A percentile compares a stretch with the other conserved stretches of the same genome.
phyloP scores from a whole-genome alignment of 35 echinoderm and acorn worm genomes.

The Ophioderma brevispina region DNA sequence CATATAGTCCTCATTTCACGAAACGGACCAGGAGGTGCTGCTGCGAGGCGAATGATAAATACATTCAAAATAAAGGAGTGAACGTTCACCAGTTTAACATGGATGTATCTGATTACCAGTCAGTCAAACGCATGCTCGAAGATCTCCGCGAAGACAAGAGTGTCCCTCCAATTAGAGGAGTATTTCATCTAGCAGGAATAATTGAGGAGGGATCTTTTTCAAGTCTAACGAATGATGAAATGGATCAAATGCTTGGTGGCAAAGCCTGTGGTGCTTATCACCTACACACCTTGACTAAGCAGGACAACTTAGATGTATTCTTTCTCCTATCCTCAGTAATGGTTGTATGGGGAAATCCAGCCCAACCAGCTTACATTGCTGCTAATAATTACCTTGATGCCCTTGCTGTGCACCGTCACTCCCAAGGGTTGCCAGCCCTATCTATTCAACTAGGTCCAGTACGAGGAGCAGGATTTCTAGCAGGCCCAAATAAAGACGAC shows the following conservation, averaged over 20 bases:
- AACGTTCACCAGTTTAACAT: constrained; percentile 39
- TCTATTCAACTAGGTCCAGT: constrained; percentile 69
- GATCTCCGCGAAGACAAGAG: constrained; percentile 14
- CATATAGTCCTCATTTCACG: constrained; percentile 66
- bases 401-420: constrained; percentile 27
- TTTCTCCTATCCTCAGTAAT: constrained; percentile 49
- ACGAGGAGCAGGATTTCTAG: constrained; percentile 51
- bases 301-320: constrained; percentile 63
- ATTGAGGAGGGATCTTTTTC: constrained; percentile 30
- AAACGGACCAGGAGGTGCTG: neutral
- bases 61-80: constrained; percentile 53
- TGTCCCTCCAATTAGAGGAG: constrained; percentile 41
- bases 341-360: constrained; percentile 66
- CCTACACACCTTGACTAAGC: constrained; percentile 34
- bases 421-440: constrained; percentile 51
- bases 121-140: neutral
- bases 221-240: neutral
- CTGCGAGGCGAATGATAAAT: constrained; percentile 49
- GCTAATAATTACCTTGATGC: constrained; percentile 47
- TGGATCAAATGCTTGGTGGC: constrained; percentile 30
- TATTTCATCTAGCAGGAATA: constrained; percentile 62
- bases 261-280: constrained; percentile 46
- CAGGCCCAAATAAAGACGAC: constrained; percentile 17
- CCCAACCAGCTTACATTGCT: constrained; percentile 51
- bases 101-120: neutral